These are phyloP conservation scores for Pseudanteris insignis DNA, from an alignment of 2,888 invertebrate genomes.

Conservation along the genomic window DNA sequence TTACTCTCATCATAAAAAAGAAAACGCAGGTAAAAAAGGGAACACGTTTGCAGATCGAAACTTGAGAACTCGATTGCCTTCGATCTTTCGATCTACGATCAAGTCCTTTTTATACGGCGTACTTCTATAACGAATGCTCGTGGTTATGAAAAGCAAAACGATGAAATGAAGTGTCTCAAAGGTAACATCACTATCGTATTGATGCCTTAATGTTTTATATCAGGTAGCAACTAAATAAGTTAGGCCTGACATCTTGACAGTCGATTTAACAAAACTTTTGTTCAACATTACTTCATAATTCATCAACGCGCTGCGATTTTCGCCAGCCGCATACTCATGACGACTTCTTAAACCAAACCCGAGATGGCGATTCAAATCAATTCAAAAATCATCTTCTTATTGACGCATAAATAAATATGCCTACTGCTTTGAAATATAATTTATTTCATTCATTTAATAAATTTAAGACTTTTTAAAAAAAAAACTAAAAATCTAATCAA, in stretches of 20 bases:
- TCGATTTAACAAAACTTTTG: constrained; percentile 36
- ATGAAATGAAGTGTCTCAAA: constrained; percentile 20
- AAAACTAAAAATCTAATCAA: too few species aligned
- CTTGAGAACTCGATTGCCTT: constrained; percentile 58
- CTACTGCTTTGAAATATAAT: too few species aligned
- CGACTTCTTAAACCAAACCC: background rate
- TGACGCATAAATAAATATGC: too few species aligned
- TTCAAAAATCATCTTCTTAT: background rate
- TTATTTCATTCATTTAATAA: too few species aligned
- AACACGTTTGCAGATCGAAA: constrained; percentile 53
- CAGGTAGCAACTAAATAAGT: constrained; percentile 56
- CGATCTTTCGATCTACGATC: constrained; percentile 52
- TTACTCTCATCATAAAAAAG: constrained; percentile 39
- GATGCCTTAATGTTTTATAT: constrained; percentile 55
- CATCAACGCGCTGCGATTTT: constrained; percentile 1
- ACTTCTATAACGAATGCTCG: constrained; percentile 37
- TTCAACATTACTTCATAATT: constrained; percentile 15
- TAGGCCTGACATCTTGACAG: constrained; percentile 45
- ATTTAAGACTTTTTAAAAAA: too few species aligned
- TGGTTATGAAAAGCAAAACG: constrained; percentile 37
- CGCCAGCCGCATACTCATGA: background rate
- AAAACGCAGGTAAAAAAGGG: constrained; percentile 38
- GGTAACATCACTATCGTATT: constrained; percentile 49
- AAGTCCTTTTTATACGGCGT: constrained; percentile 30
- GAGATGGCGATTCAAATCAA: background rate